phyloP scores from a whole-genome alignment of 2,113 vertebrate species.

The Petrocephalus microphthalmus region DNA sequence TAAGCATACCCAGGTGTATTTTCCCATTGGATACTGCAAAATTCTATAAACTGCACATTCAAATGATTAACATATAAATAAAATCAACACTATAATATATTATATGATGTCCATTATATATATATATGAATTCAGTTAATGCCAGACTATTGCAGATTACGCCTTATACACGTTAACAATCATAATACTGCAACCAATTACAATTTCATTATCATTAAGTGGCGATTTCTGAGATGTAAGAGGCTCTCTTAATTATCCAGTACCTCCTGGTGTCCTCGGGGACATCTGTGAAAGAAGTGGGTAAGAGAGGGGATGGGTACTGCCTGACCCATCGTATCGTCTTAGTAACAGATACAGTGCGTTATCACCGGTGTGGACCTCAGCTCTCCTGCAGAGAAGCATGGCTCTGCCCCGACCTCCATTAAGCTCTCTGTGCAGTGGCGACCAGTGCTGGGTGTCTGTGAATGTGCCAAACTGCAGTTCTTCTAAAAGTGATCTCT shows the following conservation, averaged over 20 bases:
- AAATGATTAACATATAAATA: background rate
- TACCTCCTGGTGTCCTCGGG: background rate
- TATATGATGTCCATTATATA: too few species aligned
- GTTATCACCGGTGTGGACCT: background rate
- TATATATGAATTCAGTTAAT: background rate
- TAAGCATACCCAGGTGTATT: background rate
- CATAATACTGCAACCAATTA: background rate
- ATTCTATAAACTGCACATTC: background rate
- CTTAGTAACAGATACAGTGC: background rate
- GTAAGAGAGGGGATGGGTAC: background rate
- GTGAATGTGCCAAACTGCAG: too few species aligned
- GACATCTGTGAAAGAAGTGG: background rate
- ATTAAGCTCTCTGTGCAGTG: background rate
- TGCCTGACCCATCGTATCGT: background rate
- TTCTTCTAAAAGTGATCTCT: background rate
- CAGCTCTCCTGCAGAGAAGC: background rate
- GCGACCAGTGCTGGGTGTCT: background rate
- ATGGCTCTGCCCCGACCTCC: background rate
- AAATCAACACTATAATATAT: background rate
- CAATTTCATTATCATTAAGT: slow-evolving; percentile 1
- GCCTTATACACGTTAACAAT: background rate
- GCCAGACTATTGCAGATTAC: background rate
- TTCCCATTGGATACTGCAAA: background rate
- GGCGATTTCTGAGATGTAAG: background rate
- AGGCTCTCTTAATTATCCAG: background rate